Percentiles rank a stretch among this genome's conserved stretches.
Conservation (phyloP, 2,113 vertebrate genomes). For the Sminthopsis crassicaudata region DNA sequence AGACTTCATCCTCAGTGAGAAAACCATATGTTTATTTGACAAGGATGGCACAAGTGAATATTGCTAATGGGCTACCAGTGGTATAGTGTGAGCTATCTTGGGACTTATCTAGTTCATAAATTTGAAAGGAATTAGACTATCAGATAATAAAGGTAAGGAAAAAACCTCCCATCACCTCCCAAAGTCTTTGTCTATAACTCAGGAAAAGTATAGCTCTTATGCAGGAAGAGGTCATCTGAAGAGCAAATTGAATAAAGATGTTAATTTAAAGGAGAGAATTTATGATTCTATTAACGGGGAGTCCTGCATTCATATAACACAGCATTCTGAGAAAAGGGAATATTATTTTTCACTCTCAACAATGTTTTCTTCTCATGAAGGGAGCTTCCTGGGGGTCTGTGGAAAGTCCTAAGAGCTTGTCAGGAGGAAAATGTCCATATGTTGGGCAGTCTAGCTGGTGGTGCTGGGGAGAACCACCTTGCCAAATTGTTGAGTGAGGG, state of each 20-base stretch:
- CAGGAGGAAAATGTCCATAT: background rate
- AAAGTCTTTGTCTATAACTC: slow-evolving; percentile 42
- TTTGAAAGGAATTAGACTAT: slow-evolving; percentile 73
- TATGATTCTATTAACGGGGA: slow-evolving; percentile 60
- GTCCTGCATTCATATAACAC: rapidly evolving
- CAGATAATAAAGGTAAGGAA: slow-evolving; percentile 63
- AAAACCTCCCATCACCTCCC: slow-evolving; percentile 6
- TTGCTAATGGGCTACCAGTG: slow-evolving; percentile 57
- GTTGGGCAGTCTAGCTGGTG: background rate
- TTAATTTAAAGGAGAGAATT: slow-evolving; percentile 52
- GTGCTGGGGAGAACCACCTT: background rate
- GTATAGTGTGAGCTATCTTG: slow-evolving; percentile 64
- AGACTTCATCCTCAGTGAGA: slow-evolving; percentile 25
- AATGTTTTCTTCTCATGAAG: background rate
- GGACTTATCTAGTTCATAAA: slow-evolving; percentile 67
- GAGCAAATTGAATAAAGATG: slow-evolving; percentile 57
- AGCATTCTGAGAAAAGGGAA: slow-evolving; percentile 15
- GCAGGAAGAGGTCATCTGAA: slow-evolving; percentile 53
- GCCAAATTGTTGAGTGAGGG: background rate
- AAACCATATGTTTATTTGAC: slow-evolving; percentile 38
- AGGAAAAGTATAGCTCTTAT: slow-evolving; percentile 51
- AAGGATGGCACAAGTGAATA: slow-evolving; percentile 64
- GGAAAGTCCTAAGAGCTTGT: background rate
- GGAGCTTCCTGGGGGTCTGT: background rate
- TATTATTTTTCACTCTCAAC: background rate